Evolutionary conservation across 1,140 invertebrate species (phyloP), one percentile per base, ranked within the genome.

Genomic region (Lasaia peninsularis): DNA sequence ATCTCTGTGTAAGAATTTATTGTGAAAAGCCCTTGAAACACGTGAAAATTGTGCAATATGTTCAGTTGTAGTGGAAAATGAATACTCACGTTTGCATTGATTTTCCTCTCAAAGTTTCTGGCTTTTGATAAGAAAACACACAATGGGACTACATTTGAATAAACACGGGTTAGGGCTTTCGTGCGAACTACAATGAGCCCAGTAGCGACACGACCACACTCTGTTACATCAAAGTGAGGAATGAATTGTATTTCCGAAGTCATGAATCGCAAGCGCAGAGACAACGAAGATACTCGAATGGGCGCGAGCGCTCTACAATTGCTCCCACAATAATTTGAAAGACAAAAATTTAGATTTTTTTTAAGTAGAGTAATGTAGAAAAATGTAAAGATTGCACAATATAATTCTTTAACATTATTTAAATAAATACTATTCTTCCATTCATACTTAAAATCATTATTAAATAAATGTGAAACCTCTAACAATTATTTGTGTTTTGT

Each of bases 101-200:
- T 84, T 87, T 79, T 84, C 74, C 76, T 83, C 79, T 86, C 73
- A 74, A 75, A 79, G 49, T 75, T 72, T 71, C 71, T 71, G 62
- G 70, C 73, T 69, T 78, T 80, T 76, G 62, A 71, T 54, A 58
- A 79, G 52, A 28, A 63, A 58, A 58, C 69, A 73, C 73, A 73
- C 75, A 56, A 83, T 62, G 75, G 68, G 85, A 86, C 85, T 88
- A 88, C 85, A 88, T 88, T 86, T 84, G 85, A 88, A 86, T 71
- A 69, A 75, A 71, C 80, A 88, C 82, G 81, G 21, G 65, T 73
- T 69, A 82, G 84, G 82, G 82, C 80, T 88, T 88, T 83, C 82
- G 73, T 74, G 70, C 73, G 80, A 84, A 85, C 80, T 88, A 83
- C 79, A 88, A 88, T 83, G 79, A 86, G 79, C 80, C 82, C 80